Evolutionary conservation across 2,113 vertebrate species (phyloP), one percentile per base, ranked within the genome.

Genomic region (Leptosomus discolor): DNA sequence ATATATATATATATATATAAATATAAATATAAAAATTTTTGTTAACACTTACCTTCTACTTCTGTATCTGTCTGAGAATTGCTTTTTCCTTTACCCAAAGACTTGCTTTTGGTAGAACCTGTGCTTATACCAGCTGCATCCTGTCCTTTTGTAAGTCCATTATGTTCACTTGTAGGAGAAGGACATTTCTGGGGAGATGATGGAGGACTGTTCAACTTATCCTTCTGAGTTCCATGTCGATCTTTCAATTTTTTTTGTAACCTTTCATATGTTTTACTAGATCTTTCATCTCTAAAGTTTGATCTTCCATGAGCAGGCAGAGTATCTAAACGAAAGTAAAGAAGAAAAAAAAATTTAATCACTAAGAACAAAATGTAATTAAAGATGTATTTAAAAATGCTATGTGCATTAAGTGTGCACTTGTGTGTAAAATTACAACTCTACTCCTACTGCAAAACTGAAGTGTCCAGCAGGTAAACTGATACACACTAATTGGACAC

Each of bases 201-300:
- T 4, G 99, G 99, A 48, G 99, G 99, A 96, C 99, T 99, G 92
- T 95, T 98, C 92, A 98, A 96, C 93, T 98, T 99, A 95, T 99
- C 99, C 95, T 99, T 99, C 88, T 98, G 99, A 85, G 98, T 98
- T 83, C 98, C 98, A 77, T 99, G 99, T 39, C 99, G 98, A 73
- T 99, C 99, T 96, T 99, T 99, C 78, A 99, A 97, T 93, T 99
- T 99, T 96, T 99, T 99, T 97, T 99, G 99, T 92, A 99, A 98
- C 50, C 99, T 99, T 97, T 99, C 99, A 2, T 99, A 99, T 1
- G 99, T 99, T 98, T 99, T 99, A 98, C 97, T 99, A 81, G 99
- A 98, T 97, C 99, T 98, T 98, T 99, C 99, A 20, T 99, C 99
- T 98, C 99, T 98, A 64, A 99, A 99, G 89, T 98, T 98, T 32